Conservation (phyloP, 2,113 vertebrate genomes). For the Passer montanus region DNA sequence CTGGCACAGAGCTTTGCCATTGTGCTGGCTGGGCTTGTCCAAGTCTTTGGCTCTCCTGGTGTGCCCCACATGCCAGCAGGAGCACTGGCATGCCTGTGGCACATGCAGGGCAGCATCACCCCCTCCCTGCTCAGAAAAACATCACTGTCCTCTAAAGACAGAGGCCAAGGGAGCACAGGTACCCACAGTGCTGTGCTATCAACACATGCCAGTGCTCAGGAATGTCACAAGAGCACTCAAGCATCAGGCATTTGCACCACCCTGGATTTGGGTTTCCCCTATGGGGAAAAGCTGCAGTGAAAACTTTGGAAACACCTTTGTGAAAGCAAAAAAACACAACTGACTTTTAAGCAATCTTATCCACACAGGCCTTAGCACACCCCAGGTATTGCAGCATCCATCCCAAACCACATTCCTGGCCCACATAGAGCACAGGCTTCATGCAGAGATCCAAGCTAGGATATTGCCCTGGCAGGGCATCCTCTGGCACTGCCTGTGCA, state of each 20-base stretch:
- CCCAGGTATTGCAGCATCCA: not conserved
- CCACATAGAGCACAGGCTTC: not conserved
- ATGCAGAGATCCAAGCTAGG: not conserved
- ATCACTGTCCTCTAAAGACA: not conserved
- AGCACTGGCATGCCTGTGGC: not conserved
- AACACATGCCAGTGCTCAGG: not conserved
- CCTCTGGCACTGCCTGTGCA: not conserved
- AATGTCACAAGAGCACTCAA: not conserved
- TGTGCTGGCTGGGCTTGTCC: accelerated
- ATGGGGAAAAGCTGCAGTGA: not conserved
- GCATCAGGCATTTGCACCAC: not conserved
- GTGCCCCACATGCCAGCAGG: accelerated
- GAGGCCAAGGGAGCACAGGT: not conserved
- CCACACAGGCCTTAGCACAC: not conserved
- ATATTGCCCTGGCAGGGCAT: not conserved
- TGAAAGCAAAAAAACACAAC: not conserved
- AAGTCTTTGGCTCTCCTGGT: not conserved
- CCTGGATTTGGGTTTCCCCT: not conserved
- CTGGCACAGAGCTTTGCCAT: not conserved
- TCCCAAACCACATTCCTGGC: not conserved
- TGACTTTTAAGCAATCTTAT: conserved; percentile 1
- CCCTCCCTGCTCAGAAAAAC: not conserved
- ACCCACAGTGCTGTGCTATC: not conserved
- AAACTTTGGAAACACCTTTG: not conserved
- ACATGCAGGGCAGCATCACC: accelerated